phyloP scores from a whole-genome alignment of 1,140 invertebrate species.

The Propsilocerus akamusi region DNA sequence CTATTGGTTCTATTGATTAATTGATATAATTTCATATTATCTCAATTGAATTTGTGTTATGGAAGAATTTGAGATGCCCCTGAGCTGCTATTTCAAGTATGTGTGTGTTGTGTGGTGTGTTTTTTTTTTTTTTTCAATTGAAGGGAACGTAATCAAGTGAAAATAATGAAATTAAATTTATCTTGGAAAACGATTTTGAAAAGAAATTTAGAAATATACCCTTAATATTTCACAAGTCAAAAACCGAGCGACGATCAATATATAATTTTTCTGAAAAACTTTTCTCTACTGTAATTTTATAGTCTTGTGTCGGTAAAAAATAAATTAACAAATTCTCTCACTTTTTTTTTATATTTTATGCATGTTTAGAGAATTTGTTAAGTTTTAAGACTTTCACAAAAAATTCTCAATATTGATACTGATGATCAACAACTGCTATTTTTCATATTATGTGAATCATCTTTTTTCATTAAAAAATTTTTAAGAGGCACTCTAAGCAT shows the following conservation, averaged over 20 bases:
- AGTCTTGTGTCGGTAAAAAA: too few species aligned
- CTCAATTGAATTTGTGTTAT: slow-evolving; percentile 13
- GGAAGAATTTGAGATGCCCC: slow-evolving; percentile 22
- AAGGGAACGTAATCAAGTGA: slow-evolving; percentile 6
- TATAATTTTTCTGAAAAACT: too few species aligned
- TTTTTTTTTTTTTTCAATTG: slow-evolving; percentile 2
- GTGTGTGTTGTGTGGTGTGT: background rate
- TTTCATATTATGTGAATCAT: slow-evolving; percentile 8
- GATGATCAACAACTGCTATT: slow-evolving; percentile 5
- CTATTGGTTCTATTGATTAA: slow-evolving; percentile 17
- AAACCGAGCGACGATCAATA: too few species aligned
- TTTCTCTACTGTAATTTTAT: too few species aligned
- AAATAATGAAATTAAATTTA: background rate
- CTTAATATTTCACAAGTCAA: too few species aligned
- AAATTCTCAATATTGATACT: too few species aligned
- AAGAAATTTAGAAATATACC: too few species aligned
- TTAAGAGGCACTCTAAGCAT: slow-evolving; percentile 5
- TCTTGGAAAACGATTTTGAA: too few species aligned
- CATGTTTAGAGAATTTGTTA: too few species aligned
- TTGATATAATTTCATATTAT: slow-evolving; percentile 7
- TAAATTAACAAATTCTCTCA: too few species aligned
- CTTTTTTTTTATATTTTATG: too few species aligned
- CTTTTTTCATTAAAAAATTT: slow-evolving; percentile 9
- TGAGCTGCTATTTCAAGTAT: slow-evolving; percentile 18
- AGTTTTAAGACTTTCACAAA: too few species aligned